Percentiles rank a stretch among this genome's conserved stretches.
Conservation (phyloP, 2,113 vertebrate species). For the Eolophus roseicapilla region DNA sequence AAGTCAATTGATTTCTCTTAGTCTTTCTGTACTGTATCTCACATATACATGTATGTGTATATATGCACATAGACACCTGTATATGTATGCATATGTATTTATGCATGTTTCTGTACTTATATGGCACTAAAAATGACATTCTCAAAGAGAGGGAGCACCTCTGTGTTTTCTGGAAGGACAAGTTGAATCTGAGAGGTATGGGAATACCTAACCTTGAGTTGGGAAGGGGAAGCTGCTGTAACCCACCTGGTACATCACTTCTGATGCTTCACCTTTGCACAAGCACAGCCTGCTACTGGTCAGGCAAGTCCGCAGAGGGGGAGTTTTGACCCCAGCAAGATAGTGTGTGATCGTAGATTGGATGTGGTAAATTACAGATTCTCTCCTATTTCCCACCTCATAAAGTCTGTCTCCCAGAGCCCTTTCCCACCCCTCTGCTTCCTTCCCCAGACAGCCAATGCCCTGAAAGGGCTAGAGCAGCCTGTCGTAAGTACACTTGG, state of each 20-base stretch:
- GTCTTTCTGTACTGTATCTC: not conserved
- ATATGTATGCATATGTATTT: not conserved
- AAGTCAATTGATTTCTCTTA: not conserved
- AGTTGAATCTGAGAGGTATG: not conserved
- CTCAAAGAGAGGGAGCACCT: not conserved
- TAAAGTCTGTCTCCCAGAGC: not conserved
- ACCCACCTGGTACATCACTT: not conserved
- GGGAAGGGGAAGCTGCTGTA: not conserved
- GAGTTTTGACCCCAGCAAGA: not conserved
- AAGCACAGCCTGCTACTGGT: not conserved
- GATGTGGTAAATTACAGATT: not conserved
- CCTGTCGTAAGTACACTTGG: not conserved
- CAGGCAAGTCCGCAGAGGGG: not conserved
- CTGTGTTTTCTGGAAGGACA: not conserved
- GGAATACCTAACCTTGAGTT: not conserved
- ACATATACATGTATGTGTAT: not conserved
- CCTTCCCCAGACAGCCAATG: not conserved
- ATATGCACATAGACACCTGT: not conserved
- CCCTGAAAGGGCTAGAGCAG: not conserved
- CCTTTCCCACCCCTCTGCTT: not conserved
- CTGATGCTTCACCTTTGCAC: not conserved
- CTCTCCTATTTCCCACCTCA: not conserved
- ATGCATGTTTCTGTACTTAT: not conserved
- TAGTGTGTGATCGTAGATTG: not conserved
- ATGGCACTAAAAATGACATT: not conserved